Conservation (phyloP, 2,797 vertebrate species). For the Dromococcyx pavoninus region DNA sequence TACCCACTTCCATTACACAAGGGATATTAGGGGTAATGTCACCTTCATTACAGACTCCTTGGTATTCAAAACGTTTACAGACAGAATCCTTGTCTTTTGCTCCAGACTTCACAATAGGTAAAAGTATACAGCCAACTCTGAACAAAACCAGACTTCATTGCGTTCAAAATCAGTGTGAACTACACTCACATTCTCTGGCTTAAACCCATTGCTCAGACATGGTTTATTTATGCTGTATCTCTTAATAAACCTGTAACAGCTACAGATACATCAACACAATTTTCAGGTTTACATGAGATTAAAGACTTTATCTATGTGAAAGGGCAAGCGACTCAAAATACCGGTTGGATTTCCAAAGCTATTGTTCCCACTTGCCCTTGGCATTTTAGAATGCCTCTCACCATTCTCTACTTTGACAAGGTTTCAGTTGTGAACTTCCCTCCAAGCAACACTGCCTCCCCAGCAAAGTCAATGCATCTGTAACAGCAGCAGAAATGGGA, state of each 20-base stretch:
- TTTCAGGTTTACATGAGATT: neutral
- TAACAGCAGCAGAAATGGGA: neutral
- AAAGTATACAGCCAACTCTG: neutral
- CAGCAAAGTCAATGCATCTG: neutral
- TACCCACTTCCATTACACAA: neutral
- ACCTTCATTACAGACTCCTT: neutral
- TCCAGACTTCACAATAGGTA: neutral
- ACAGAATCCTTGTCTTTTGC: accelerated
- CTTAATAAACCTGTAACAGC: neutral
- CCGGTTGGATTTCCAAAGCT: neutral
- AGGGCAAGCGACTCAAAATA: neutral
- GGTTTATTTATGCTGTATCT: neutral
- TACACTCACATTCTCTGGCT: neutral
- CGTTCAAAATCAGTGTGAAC: neutral
- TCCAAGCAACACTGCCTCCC: neutral
- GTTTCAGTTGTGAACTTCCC: neutral
- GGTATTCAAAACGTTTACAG: neutral
- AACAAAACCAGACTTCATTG: neutral
- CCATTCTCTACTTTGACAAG: neutral
- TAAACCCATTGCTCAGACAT: neutral
- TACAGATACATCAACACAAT: neutral
- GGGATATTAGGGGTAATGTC: neutral
- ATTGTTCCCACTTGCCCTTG: neutral
- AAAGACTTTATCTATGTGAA: neutral
- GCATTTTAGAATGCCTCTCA: neutral